phyloP scores from a whole-genome alignment of 1,140 invertebrate genomes.

The Hylaeus volcanicus region DNA sequence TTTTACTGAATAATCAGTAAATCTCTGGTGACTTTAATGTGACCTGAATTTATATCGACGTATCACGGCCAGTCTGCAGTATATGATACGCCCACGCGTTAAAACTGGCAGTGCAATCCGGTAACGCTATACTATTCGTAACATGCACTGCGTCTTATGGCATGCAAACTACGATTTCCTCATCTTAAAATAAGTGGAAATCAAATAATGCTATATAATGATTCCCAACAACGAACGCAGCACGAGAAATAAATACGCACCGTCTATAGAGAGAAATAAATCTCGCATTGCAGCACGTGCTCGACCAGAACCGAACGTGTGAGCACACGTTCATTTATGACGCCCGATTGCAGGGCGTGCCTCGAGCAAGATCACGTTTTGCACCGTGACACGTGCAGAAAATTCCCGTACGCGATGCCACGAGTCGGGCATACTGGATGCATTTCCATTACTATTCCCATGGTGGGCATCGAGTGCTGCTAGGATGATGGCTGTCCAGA shows the following conservation, averaged over 20 bases:
- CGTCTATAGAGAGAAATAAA: not conserved
- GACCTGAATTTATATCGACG: no score
- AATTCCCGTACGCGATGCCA: conserved; percentile 28
- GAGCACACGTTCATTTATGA: conserved; percentile 8
- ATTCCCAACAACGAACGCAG: not conserved
- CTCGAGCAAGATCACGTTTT: conserved; percentile 27
- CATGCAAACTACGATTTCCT: no score
- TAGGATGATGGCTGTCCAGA: not conserved
- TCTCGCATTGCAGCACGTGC: conserved; percentile 4
- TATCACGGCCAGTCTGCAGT: no score
- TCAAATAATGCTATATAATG: no score
- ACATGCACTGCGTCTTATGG: no score
- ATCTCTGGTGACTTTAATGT: no score
- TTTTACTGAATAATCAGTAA: no score
- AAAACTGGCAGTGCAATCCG: no score
- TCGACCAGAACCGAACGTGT: not conserved
- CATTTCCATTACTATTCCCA: not conserved
- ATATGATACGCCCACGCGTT: no score
- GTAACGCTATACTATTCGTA: no score
- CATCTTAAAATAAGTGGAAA: no score
- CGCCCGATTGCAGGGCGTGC: conserved; percentile 5
- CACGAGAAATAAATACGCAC: not conserved
- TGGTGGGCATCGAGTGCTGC: not conserved
- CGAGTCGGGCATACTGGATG: not conserved
- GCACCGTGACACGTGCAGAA: conserved; percentile 36